Evolutionary conservation across 2,113 vertebrate species (phyloP).

Genomic region (Eulemur rufifrons): DNA sequence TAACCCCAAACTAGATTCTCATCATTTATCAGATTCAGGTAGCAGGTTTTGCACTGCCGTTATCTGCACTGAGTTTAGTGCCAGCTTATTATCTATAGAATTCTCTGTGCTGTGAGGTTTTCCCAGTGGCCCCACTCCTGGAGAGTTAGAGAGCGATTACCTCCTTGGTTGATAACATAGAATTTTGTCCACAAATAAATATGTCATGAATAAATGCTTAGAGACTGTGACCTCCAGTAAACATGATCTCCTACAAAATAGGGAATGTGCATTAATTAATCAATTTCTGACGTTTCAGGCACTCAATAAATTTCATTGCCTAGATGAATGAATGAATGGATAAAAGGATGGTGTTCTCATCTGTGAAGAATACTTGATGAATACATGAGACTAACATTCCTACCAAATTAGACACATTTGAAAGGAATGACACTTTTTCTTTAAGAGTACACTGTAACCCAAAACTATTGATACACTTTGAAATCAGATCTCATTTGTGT

Average conservation of each 20-base stretch:
- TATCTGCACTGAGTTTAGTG: not conserved
- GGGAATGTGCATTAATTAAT: not conserved
- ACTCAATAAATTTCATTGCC: not conserved
- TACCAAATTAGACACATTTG: not conserved
- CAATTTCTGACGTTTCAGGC: not conserved
- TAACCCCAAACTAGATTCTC: not conserved
- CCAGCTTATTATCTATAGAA: not conserved
- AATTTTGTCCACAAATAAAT: not conserved
- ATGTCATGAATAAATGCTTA: not conserved
- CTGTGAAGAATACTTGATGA: not conserved
- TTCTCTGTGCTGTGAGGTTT: not conserved
- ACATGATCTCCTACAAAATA: not conserved
- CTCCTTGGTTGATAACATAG: not conserved
- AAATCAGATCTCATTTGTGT: not conserved
- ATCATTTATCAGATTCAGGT: not conserved
- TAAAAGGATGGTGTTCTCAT: not conserved
- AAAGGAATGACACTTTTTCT: not conserved
- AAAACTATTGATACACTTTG: not conserved
- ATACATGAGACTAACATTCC: not conserved
- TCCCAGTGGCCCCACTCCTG: not conserved
- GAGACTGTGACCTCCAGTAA: not conserved
- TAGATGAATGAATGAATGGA: not conserved
- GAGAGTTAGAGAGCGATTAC: not conserved
- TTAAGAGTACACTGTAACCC: not conserved
- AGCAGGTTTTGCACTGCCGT: not conserved